Base-by-base conservation (phyloP, 2,888 invertebrate species). In the Heteromurus nitidus region DNA sequence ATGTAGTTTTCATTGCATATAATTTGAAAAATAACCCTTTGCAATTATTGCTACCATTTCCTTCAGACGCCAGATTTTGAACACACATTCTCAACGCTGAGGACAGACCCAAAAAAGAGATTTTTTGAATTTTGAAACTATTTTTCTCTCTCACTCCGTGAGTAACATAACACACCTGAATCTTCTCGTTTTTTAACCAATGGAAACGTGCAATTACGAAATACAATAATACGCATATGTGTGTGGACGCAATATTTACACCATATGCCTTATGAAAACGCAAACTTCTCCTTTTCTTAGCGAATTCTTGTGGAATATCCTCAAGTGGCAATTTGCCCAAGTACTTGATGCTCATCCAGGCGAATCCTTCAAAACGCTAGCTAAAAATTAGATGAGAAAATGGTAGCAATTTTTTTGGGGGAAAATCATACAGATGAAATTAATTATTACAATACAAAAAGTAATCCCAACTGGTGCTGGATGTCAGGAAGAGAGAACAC, bases 281-380 rank as follows among this genome's bases (percentile, higher is more conserved):
- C 24, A 20, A n/a, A n/a, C n/a, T n/a, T n/a, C n/a, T n/a, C n/a
- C n/a, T n/a, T n/a, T n/a, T n/a, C n/a, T n/a, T n/a, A n/a, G n/a
- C 16, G n/a, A 18, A 3, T 60, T 1, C 30, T 28, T 16, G 16
- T 13, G 55, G 20, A 47, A 3, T 58, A 42, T 64, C 64, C 3
- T 64, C 62, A 42, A 74, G 24, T 58, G 44, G 44, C 69, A 80
- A 80, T 80, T 74, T 80, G 74, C 73, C 1, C n/a, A 30, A 80
- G 70, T 64, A 58, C 36, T 73, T 80, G 69, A 74, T 74, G 80
- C 80, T 80, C 74, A 74, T 80, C 80, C 74, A 69, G 68, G 53
- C 74, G 72, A 68, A 68, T 16, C 68, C 60, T 67, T 67, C 18
- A 42, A 62, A 62, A 28, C 9, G 44, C 26, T 26, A 73, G 58